Base-by-base conservation (phyloP, 1,140 invertebrate genomes). In the Ridgeia piscesae region DNA sequence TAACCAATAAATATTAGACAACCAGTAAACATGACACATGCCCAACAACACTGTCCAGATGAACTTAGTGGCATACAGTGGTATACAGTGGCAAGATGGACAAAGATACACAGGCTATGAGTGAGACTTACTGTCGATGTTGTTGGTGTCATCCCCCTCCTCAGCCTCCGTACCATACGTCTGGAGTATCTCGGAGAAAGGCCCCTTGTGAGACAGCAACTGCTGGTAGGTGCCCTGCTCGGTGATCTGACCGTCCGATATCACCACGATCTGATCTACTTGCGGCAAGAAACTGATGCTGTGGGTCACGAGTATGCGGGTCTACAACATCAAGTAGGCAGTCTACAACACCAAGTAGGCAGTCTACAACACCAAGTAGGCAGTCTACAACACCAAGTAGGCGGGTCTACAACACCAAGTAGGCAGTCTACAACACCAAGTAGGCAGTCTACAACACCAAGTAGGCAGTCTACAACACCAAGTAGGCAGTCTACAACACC, bases 151-250 rank as follows among this genome's bases (percentile, higher is more conserved):
- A 17, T 14, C 58, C 2, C 27, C 58, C 58, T 77, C 58, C 27
- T 77, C 58, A 27, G 58, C 58, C 89, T 92, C 89, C 33, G 88
- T 31, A 21, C 89, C 92, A 90, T 90, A 93, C 48, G 48, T 92
- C 58, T 91, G 89, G 11, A 93, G 35, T 42, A 93, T 58, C 33
- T 93, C 48, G 31, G 92, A 90, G 58, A 93, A 93, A 6, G 89
- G 42, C 35, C 50, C 42, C 35, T 92, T 89, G 50, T 88, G 35
- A 0, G n/a, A 33, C 14, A 93, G 33, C 42, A 93, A 88, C 17
- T 93, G 33, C 14, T 89, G n/a, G 91, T 93, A 93, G 35, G 90
- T 34, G 42, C 92, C 96, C 14, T n/a, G 89, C 93, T 96, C 96
- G 1, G 93, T 91, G 42, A 93, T 92, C 27, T 6, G 34, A 14